Evolutionary conservation across 2,797 vertebrate genomes (phyloP), one percentile per base, ranked within the genome.

Genomic region (Hapalemur alaotrensis): DNA sequence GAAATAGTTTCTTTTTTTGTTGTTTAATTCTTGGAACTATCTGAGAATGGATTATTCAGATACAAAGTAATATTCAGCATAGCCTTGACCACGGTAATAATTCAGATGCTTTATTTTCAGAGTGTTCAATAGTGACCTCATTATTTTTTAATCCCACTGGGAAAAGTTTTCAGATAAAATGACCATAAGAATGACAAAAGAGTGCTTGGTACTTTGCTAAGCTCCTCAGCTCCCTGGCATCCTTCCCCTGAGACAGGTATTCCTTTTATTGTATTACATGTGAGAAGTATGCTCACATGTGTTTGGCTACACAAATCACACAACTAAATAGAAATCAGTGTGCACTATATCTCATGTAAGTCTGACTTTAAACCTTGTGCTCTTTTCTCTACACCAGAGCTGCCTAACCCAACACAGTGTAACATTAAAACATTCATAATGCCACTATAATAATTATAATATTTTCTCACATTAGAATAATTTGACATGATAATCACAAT

Each of bases 11-110:
- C n/a, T 80, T 63, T 23, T 14, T 52, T 88, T 50, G 4, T 65
- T 73, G 35, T 61, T 91, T 89, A 94, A 83, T 91, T 69, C n/a
- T 70, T 95, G 7, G 48, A 82, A 93, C 52, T 35, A 35, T 18
- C 7, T 78, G 6, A 43, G 18, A 35, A 61, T 87, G n/a, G n/a
- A 86, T 75, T 70, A 83, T 86, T 82, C 65, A 67, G 83, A 50
- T 94, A 54, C 35, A 72, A 38, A 32, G 5, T 50, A 63, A 76
- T 46, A 89, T 30, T 38, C 57, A 95, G n/a, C 6, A 32, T 25
- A n/a, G 23, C 30, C 69, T 76, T 86, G 76, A 50, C 23, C 23
- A 9, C 22, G 54, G 8, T 50, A 59, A 52, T 76, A 65, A 65
- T 35, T 91, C 48, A 57, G 13, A 8, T 63, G 12, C 13, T 91